Percentiles rank a stretch among this genome's conserved stretches.
Conservation (phyloP, 2,797 vertebrate genomes). For the Platyrinchus mystaceus region DNA sequence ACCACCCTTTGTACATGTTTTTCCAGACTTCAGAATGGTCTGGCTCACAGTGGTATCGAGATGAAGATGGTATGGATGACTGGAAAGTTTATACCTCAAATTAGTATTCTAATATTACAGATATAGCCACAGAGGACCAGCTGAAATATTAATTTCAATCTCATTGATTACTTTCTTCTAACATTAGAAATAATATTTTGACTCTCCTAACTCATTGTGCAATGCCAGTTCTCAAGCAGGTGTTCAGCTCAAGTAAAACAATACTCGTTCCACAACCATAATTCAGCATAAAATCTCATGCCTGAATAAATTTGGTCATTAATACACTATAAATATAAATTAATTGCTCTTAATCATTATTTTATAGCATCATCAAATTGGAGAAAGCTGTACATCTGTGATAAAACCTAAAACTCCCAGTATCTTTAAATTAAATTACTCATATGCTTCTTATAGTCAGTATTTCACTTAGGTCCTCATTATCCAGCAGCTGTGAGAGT, state of each 20-base stretch:
- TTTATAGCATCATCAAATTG: background rate
- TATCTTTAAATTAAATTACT: background rate
- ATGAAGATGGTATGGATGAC: background rate
- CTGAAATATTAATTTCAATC: background rate
- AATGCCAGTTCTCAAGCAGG: background rate
- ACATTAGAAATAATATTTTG: background rate
- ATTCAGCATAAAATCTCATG: background rate
- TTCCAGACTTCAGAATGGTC: background rate
- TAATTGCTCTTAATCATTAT: background rate
- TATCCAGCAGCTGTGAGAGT: background rate
- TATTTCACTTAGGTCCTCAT: background rate
- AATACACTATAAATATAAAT: background rate
- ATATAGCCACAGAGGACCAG: background rate
- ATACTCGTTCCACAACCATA: background rate
- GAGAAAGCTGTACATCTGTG: background rate
- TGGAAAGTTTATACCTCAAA: background rate
- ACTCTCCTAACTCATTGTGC: background rate
- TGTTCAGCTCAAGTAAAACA: background rate
- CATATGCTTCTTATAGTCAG: background rate
- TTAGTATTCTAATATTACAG: background rate
- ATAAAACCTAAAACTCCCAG: background rate
- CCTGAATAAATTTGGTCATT: background rate
- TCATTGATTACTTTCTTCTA: background rate
- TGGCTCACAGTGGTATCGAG: background rate
- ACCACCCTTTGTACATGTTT: fast-evolving